Percentiles rank a stretch among this genome's conserved stretches.
Conservation (phyloP, 1,140 invertebrate genomes). For the Eulimnadia texana region DNA sequence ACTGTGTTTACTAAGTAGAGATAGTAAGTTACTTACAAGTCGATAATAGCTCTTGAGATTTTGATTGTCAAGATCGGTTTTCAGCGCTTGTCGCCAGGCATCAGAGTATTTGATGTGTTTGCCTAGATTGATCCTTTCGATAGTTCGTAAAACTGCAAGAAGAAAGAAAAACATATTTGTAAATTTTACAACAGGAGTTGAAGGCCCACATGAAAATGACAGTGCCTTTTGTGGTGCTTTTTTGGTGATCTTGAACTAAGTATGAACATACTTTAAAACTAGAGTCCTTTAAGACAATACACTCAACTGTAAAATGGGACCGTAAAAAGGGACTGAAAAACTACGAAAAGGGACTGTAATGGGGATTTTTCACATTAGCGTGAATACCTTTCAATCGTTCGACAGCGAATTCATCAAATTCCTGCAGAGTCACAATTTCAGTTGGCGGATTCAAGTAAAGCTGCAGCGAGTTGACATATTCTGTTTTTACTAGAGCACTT, state of each 20-base stretch:
- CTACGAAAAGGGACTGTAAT: not conserved
- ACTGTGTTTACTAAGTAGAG: constrained; percentile 11
- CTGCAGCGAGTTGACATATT: constrained; percentile 32
- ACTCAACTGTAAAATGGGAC: no score
- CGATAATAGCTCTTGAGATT: constrained; percentile 42
- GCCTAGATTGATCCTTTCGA: constrained; percentile 53
- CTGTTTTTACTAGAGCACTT: not conserved
- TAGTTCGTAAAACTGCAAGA: constrained; percentile 45
- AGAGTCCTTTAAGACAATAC: no score
- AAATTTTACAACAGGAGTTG: not conserved
- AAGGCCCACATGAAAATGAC: not conserved
- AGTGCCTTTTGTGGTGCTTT: no score
- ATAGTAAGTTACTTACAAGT: constrained; percentile 23
- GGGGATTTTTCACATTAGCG: not conserved
- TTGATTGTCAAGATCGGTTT: constrained; percentile 51
- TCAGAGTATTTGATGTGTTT: constrained; percentile 43
- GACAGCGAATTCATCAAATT: constrained; percentile 74
- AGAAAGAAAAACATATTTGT: constrained; percentile 16
- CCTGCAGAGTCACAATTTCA: constrained; percentile 53
- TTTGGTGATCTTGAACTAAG: no score
- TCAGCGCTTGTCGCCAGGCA: constrained; percentile 54
- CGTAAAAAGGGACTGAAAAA: no score
- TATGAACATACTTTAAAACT: not conserved
- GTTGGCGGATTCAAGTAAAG: constrained; percentile 66
- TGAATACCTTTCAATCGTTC: constrained; percentile 60